Percentiles rank a stretch among this genome's conserved stretches.
Evolutionary conservation across 2,113 vertebrate species (phyloP).

Genomic region (Otocyon megalotis): DNA sequence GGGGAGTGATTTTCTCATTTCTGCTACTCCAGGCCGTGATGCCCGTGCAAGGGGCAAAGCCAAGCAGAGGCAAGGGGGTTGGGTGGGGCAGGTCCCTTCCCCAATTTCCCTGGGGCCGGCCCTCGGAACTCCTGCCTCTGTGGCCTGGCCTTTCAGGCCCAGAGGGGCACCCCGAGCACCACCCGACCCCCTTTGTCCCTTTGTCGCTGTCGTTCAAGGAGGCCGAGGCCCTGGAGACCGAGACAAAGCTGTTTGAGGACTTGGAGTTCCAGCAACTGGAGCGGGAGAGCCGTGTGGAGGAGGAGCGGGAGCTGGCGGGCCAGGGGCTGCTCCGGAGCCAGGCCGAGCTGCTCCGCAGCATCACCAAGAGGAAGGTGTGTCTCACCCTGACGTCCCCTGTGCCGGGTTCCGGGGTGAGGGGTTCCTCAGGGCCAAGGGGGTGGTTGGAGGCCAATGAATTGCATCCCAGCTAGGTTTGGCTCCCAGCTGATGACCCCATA

Average conservation of each 20-base stretch:
- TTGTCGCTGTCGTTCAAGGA: constrained; percentile 87
- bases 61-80: neutral
- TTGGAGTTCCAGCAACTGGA: constrained; percentile 99
- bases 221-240: constrained; percentile 92
- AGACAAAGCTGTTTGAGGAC: constrained; percentile 96
- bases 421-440: rapidly evolving
- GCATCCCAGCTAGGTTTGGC: neutral
- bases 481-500: neutral
- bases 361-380: constrained; percentile 93
- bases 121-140: neutral
- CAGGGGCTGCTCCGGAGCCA: constrained; percentile 94
- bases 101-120: neutral
- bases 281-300: constrained; percentile 95
- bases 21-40: constrained; percentile 30
- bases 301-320: constrained; percentile 92
- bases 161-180: neutral
- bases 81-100: constrained; percentile 38
- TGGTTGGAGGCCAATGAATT: neutral
- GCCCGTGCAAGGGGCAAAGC: neutral
- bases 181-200: neutral
- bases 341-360: constrained; percentile 90
- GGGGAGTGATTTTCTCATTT: neutral
- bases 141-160: constrained; percentile 46
- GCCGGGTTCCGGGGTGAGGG: neutral
- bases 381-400: rapidly evolving